Base-by-base conservation (phyloP, 2,113 vertebrate genomes). In the Propithecus coquereli region DNA sequence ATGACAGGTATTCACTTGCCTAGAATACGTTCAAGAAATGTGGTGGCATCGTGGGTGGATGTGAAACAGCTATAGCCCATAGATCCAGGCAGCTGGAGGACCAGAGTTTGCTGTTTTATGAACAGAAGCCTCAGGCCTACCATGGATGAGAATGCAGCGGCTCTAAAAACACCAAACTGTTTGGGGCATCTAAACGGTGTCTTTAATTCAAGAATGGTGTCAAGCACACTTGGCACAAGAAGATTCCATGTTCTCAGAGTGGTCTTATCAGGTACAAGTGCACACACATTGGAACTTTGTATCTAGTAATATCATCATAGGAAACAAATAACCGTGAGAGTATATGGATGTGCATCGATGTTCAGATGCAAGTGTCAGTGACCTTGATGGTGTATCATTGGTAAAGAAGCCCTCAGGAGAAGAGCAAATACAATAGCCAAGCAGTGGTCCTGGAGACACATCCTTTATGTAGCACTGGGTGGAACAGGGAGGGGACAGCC, bases 61-160 rank as follows among this genome's bases (percentile, higher is more conserved):
- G 71, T n/a, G 37, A 87, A 71, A 77, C 40, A 47, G 63, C 74
- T 76, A 45, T 0, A 77, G 23, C 11, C 17, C 47, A 47, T 50
- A 81, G 34, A 73, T 4, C 32, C 16, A 37, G 37, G 87, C 47
- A 85, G 34, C 23, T 57, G 52, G 27, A 81, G 22, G 8, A 34
- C 59, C 61, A 59, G 47, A 45, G 27, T 88, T 93, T 91, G 34
- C 37, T 59, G 54, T 82, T 96, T 97, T 83, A 83, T 68, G 40
- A 96, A 95, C 47, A 71, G 57, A 87, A 66, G 43, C 45, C 85
- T 83, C 61, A 73, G 76, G 20, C 5, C 23, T 52, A 40, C 27
- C 13, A 2, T 77, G n/a, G 50, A 27, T 85, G 37, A 63, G 61
- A 16, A 45, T 87, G n/a, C 6, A 82, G 30, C 20, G 90, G 45